Evolutionary conservation across 2,113 vertebrate genomes (phyloP), one percentile per base, ranked within the genome.

Genomic region (Rhinogobius similis): DNA sequence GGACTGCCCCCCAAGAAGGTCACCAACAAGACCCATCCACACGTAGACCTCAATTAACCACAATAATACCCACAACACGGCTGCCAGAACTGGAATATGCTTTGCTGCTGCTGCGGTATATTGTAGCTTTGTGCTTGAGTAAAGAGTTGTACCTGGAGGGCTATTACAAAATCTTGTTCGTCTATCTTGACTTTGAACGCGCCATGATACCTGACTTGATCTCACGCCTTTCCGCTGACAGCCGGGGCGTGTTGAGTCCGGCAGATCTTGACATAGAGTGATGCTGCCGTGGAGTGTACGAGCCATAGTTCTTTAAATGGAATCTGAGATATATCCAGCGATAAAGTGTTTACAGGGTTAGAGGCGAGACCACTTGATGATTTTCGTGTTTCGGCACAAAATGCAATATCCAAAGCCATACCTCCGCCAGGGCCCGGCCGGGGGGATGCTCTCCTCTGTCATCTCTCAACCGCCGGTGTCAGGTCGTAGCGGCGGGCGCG

Each of bases 401-500:
- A 83, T 79, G 73, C 77, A 88, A 89, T 86, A 79, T 79, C 69
- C 64, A 74, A 87, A 76, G 69, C 63, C 64, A 24, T 61, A 58
- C 48, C 58, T 83, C 72, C 68, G 83, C 82, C 68, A 74, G 65
- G 78, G 73, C 80, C 52, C 78, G 79, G 80, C 78, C 79, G 72
- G 69, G 27, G 68, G 72, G 82, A 88, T 13, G 5, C 38, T 80
- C 68, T 62, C 38, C 63, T 58, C 20, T 76, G 73, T 78, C 76
- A 85, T 86, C 86, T 79, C 79, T 90, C 80, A 85, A 70, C 80
- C 52, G 68, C 27, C 81, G 86, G 86, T 84, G 78, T 90, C 88
- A 87, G 82, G 66, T 70, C 27, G 84, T 79, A 85, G 29, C 67
- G 44, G 50, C 39, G 65, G 73, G 56, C 73, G 39, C 66, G 55